A percentile compares a stretch with the other conserved stretches of the same genome.
These are phyloP conservation scores for Dryomyza anilis DNA, from an alignment of 2,888 invertebrate species.

Conservation along the genomic window DNA sequence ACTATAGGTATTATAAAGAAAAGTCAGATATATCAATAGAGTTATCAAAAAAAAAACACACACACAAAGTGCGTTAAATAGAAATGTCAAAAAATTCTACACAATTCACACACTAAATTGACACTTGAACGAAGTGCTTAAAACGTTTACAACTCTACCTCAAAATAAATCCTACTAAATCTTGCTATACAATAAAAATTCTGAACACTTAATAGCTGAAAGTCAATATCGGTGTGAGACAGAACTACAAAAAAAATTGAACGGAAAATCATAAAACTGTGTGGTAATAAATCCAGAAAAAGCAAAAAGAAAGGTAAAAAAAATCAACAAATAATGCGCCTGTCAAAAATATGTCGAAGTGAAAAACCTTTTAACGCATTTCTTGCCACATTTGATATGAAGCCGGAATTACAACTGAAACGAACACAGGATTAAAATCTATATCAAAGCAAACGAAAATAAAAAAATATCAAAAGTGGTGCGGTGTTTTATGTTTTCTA, in stretches of 20 bases:
- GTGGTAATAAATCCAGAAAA: no score
- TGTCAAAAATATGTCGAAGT: slow-evolving; percentile 15
- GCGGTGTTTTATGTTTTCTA: background rate
- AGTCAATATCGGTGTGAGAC: background rate
- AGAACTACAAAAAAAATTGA: background rate
- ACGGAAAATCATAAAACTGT: background rate
- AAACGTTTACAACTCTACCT: background rate
- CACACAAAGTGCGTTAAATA: no score
- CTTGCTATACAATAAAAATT: background rate
- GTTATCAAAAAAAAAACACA: no score
- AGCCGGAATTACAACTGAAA: background rate
- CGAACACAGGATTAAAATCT: background rate
- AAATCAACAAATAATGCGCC: background rate
- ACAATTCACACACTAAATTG: no score
- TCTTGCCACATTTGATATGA: background rate
- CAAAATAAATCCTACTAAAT: slow-evolving; percentile 1
- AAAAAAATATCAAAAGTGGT: background rate
- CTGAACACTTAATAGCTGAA: background rate
- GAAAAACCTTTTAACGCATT: slow-evolving; percentile 16
- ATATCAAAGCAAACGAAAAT: background rate
- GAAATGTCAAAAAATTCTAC: no score
- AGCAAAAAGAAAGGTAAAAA: background rate
- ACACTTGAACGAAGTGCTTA: background rate
- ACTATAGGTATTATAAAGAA: no score
- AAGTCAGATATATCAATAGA: no score